Conservation (phyloP, 2,888 invertebrate genomes). For the Tridacna gigas region DNA sequence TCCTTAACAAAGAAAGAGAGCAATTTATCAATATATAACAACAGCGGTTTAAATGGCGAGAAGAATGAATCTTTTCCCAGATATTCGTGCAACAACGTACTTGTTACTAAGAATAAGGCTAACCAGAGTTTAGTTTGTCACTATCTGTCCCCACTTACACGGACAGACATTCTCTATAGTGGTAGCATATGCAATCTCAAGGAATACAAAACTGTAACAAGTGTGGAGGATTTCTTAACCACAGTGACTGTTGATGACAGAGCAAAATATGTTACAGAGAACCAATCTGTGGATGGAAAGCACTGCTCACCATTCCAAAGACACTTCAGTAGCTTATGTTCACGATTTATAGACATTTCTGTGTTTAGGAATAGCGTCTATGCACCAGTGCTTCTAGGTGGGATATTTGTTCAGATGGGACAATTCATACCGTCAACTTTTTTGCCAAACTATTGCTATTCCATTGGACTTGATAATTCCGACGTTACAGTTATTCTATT, state of each 20-base stretch:
- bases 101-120: too few species aligned
- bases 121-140: neutral
- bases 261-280: neutral
- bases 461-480: neutral
- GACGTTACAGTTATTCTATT: too few species aligned
- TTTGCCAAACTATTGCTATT: conserved; percentile 35
- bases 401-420: conserved; percentile 64
- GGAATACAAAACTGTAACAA: conserved; percentile 20
- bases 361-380: conserved; percentile 56
- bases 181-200: conserved; percentile 41
- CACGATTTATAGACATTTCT: conserved; percentile 21
- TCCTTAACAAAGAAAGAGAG: neutral
- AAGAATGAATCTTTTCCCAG: too few species aligned
- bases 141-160: too few species aligned
- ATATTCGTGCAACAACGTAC: too few species aligned
- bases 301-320: neutral
- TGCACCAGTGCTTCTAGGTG: conserved; percentile 55
- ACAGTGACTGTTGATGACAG: conserved; percentile 5
- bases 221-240: conserved; percentile 9
- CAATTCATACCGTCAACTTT: conserved; percentile 67
- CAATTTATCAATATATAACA: too few species aligned
- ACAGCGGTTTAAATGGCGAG: too few species aligned
- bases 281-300: neutral
- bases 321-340: neutral
- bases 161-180: conserved; percentile 51